Percentiles rank a stretch among this genome's conserved stretches.
These are phyloP conservation scores for Artibeus jamaicensis DNA, from an alignment of 2,797 vertebrate genomes.

Conservation along the genomic window DNA sequence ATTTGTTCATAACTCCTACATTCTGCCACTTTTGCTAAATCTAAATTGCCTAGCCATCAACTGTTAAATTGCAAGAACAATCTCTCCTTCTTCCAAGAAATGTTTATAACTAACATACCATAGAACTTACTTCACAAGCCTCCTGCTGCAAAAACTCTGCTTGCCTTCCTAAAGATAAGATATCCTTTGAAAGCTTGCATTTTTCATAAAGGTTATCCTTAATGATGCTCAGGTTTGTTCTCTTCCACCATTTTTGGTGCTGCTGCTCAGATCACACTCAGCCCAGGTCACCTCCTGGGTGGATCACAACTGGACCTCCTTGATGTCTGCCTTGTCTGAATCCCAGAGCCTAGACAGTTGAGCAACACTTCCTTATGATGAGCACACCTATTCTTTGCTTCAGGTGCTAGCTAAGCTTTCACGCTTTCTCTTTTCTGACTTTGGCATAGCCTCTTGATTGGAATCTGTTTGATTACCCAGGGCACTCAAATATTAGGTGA, in stretches of 20 bases:
- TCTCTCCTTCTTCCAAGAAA: not conserved
- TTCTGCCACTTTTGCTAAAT: not conserved
- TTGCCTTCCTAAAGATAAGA: not conserved
- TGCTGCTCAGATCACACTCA: not conserved
- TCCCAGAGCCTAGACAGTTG: not conserved
- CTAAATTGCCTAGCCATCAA: not conserved
- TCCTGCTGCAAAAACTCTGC: not conserved
- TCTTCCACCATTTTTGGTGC: not conserved
- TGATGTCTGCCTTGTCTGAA: not conserved
- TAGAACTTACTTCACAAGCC: not conserved
- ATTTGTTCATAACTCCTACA: not conserved
- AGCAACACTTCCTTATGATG: not conserved
- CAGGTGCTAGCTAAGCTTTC: not conserved
- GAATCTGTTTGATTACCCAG: not conserved
- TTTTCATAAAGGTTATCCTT: not conserved
- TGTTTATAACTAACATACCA: not conserved
- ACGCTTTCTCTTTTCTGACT: not conserved
- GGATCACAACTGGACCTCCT: not conserved
- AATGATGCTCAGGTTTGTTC: not conserved
- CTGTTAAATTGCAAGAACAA: not conserved
- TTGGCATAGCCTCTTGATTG: not conserved
- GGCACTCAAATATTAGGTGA: not conserved
- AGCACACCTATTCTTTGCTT: not conserved
- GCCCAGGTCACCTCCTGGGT: not conserved
- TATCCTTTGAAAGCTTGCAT: not conserved